Conservation (phyloP, 2,113 vertebrate species). For the Tinamus guttatus region DNA sequence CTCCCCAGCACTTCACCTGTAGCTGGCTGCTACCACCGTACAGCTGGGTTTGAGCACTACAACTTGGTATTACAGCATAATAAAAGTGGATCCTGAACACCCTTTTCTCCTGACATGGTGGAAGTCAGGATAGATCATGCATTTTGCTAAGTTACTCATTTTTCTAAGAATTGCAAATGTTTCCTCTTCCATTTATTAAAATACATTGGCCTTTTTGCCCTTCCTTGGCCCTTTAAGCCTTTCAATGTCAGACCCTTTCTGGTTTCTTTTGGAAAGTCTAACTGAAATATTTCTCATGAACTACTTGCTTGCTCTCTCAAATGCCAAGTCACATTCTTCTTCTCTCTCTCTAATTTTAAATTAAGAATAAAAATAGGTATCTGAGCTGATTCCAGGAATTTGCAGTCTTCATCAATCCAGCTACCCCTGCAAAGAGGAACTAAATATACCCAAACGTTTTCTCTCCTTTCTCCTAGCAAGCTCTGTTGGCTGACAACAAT, state of each 20-base stretch:
- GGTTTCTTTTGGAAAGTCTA: neutral
- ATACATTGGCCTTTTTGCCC: neutral
- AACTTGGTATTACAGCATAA: fast-evolving
- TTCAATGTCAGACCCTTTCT: neutral
- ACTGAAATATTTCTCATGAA: neutral
- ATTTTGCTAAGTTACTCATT: neutral
- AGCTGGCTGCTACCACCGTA: neutral
- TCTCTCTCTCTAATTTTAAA: neutral
- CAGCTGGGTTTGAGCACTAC: neutral
- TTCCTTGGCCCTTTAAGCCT: neutral
- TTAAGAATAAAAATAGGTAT: neutral
- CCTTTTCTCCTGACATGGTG: neutral
- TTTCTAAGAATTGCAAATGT: neutral
- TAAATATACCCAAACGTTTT: neutral
- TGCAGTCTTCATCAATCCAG: neutral
- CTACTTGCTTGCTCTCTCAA: neutral
- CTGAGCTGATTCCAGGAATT: neutral
- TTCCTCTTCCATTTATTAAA: neutral
- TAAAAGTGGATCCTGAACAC: neutral
- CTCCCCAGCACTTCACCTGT: fast-evolving
- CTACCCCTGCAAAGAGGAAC: neutral
- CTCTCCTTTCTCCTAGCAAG: neutral
- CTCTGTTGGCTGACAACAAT: neutral
- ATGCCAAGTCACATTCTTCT: neutral
- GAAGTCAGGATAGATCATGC: neutral